Base-by-base conservation (phyloP, 2,888 invertebrate species). In the Synergus laeviventris region DNA sequence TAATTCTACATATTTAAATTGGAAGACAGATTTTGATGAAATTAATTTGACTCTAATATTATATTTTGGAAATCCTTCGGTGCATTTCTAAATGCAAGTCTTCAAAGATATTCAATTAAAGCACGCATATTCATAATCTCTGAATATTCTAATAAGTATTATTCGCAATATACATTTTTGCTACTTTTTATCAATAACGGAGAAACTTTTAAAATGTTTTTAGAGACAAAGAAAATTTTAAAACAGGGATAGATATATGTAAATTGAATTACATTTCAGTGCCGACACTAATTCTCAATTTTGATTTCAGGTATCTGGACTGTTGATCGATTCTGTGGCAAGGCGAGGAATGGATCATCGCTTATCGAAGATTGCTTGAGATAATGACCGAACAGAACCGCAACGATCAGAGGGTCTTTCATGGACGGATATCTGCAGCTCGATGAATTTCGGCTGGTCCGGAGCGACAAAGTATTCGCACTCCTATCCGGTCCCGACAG, bases 301-400 rank as follows among this genome's bases (percentile, higher is more conserved):
- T 70, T 49, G 70, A 70, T 70, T 70, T 70, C 70, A 70, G 70
- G 70, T 70, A 49, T 70, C 70, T 70, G 70, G 70, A 70, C 70
- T 45, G 24, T 70, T 70, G 70, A 70, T 70, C 70, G 70, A 70
- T 45, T 70, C 36, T 70, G 70, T 11, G 70, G 70, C 49, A 70
- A 54, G 70, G 36, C 70, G 49, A 70, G 70, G 70, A 70, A 70
- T 70, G 70, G 70, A 70, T 70, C 70, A 49, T 70, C 70, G 70
- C 49, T 70, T 70, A 70, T 70, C 70, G 49, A 70, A 70, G 70
- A 70, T 70, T 70, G 70, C 49, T 36, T 70, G 70, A 70, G 70
- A 70, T 70, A 70, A 70, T 70, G 70, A 70, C 70, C 70, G 24
- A 70, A 49, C 45, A 70, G 49, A 70, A 70, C 70, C 70, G 70